Conservation (phyloP, 2,797 vertebrate species). For the Podarcis lilfordi region DNA sequence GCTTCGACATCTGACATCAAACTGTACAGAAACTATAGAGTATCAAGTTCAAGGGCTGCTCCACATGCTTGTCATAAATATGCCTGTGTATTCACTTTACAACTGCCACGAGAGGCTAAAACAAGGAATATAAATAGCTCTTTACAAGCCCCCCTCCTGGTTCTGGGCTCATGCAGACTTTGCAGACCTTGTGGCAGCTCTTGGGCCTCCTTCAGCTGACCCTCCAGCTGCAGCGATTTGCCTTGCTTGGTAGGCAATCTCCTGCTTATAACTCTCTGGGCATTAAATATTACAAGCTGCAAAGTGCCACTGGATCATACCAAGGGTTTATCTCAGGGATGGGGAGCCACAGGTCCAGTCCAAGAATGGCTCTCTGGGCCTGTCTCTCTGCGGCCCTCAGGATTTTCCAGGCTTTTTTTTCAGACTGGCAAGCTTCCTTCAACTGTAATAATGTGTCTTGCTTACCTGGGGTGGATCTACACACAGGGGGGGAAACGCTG, state of each 20-base stretch:
- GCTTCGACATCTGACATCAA: conserved; percentile 24
- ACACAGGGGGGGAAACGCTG: too few species aligned
- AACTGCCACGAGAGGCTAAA: conserved; percentile 24
- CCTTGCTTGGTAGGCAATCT: not conserved
- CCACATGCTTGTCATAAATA: conserved; percentile 26
- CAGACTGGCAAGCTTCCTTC: too few species aligned
- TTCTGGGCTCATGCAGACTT: conserved; percentile 17
- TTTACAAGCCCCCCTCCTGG: conserved; percentile 3
- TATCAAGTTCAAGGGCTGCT: conserved; percentile 38
- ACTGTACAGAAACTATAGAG: conserved; percentile 1
- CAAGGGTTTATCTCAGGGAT: not conserved
- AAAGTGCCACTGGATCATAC: not conserved
- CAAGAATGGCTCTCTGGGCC: not conserved
- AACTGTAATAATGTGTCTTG: too few species aligned
- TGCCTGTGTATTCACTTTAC: conserved; percentile 15
- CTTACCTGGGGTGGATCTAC: too few species aligned
- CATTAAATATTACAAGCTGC: too few species aligned
- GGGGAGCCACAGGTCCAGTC: not conserved
- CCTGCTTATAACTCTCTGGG: not conserved
- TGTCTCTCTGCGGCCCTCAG: too few species aligned
- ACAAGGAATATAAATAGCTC: not conserved
- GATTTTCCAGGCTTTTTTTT: too few species aligned
- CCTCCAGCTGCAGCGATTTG: not conserved
- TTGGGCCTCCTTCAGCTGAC: conserved; percentile 10
- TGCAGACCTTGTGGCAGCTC: conserved; percentile 11